Evolutionary conservation across 2,797 vertebrate genomes (phyloP).

Genomic region (Sebastes taczanowskii): DNA sequence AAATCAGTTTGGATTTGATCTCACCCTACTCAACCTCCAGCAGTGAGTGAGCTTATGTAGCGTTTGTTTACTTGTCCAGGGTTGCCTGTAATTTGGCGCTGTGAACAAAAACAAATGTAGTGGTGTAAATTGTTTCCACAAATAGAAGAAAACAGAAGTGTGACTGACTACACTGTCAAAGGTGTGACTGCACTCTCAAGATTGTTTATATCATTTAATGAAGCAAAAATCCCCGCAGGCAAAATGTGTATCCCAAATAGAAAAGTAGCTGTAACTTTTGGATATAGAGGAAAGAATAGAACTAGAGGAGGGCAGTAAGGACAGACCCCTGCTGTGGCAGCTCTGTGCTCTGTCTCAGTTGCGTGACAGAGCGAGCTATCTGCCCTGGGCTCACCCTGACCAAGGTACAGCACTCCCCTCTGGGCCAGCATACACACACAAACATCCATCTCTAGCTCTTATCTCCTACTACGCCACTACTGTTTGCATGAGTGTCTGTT

Average conservation of each 20-base stretch:
- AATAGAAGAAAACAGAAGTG: neutral
- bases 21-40: neutral
- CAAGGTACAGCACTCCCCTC: conserved; percentile 29
- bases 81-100: neutral
- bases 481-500: conserved; percentile 13
- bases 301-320: neutral
- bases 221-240: neutral
- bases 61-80: neutral
- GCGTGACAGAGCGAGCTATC: conserved; percentile 44
- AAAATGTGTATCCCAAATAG: neutral
- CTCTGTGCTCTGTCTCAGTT: conserved; percentile 28
- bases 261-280: neutral
- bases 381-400: conserved; percentile 46
- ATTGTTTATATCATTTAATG: neutral
- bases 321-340: conserved; percentile 17
- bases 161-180: neutral
- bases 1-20: neutral
- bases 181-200: neutral
- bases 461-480: conserved; percentile 53
- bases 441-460: conserved; percentile 49
- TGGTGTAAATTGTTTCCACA: neutral
- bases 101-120: neutral
- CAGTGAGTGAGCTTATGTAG: neutral
- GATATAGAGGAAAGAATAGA: neutral
- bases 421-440: conserved; percentile 14